A percentile compares a stretch with the other conserved stretches of the same genome.
phyloP scores from a whole-genome alignment of 2,888 invertebrate genomes.

The Chironomus riparius region DNA sequence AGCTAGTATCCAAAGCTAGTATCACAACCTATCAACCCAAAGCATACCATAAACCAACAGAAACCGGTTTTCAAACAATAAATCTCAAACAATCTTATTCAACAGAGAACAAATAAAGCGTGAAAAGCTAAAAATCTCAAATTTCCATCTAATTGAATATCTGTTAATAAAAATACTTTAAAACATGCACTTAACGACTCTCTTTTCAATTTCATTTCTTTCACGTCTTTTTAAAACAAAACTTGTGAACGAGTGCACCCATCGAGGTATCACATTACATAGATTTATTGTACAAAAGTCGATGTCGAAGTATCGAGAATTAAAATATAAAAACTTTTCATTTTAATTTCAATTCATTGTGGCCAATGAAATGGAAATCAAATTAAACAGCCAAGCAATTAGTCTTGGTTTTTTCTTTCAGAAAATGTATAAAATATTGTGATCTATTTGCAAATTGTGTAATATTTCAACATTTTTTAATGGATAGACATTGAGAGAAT shows the following conservation, averaged over 20 bases:
- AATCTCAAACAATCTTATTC: too few relatives aligned
- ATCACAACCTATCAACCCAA: too few relatives aligned
- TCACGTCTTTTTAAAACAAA: too few relatives aligned
- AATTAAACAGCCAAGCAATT: background rate
- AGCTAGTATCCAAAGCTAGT: too few relatives aligned
- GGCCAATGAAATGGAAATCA: background rate
- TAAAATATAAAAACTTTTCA: too few relatives aligned
- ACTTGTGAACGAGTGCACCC: too few relatives aligned
- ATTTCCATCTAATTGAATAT: background rate
- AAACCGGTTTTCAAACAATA: too few relatives aligned
- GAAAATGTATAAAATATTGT: background rate
- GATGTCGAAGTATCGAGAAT: background rate
- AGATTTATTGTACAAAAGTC: background rate
- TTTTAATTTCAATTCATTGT: background rate
- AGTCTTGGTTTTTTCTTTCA: background rate
- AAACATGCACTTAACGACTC: background rate
- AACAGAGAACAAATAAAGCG: background rate
- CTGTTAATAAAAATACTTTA: background rate
- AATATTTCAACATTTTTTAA: background rate
- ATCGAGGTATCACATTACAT: background rate
- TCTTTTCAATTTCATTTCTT: background rate
- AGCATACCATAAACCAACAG: too few relatives aligned
- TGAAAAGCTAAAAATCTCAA: background rate
- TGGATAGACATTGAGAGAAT: background rate
- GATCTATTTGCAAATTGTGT: background rate